A percentile compares a stretch with the other conserved stretches of the same genome.
phyloP scores from a whole-genome alignment of 64 coral and sea anemone species.

The Stylophora pistillata region DNA sequence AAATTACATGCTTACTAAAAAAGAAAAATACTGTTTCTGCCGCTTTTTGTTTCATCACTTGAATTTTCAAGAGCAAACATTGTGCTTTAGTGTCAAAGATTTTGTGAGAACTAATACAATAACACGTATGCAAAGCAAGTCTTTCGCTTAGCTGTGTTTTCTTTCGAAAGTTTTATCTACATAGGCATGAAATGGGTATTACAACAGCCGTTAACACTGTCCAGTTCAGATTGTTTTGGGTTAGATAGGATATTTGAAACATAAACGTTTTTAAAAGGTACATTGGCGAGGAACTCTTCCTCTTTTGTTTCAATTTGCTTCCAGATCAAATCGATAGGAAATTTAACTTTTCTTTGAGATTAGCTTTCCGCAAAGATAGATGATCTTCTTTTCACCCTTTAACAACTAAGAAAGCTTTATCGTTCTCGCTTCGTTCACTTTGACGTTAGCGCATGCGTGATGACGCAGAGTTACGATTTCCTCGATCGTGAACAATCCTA shows the following conservation, averaged over 20 bases:
- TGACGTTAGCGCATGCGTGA: background rate
- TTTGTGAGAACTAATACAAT: too few species aligned
- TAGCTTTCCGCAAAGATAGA: background rate
- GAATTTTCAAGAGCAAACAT: too few species aligned
- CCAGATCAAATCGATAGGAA: background rate
- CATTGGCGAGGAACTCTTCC: background rate
- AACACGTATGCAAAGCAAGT: too few species aligned
- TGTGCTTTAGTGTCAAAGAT: too few species aligned
- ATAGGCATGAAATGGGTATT: too few species aligned
- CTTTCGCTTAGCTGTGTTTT: too few species aligned
- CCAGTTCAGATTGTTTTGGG: background rate
- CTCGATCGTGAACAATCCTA: background rate
- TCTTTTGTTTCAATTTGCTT: background rate
- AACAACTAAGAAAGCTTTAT: background rate
- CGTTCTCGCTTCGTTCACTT: background rate
- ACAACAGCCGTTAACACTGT: too few species aligned
- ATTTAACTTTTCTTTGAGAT: conserved; percentile 2
- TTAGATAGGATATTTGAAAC: background rate
- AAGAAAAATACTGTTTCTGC: too few species aligned
- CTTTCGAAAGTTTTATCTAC: too few species aligned
- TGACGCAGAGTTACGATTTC: too few species aligned
- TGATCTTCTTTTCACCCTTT: background rate
- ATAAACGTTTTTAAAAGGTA: background rate
- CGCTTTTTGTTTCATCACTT: too few species aligned
- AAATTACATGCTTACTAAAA: background rate